Conservation (phyloP, 2,888 invertebrate genomes). For the Drosophila picticornis region DNA sequence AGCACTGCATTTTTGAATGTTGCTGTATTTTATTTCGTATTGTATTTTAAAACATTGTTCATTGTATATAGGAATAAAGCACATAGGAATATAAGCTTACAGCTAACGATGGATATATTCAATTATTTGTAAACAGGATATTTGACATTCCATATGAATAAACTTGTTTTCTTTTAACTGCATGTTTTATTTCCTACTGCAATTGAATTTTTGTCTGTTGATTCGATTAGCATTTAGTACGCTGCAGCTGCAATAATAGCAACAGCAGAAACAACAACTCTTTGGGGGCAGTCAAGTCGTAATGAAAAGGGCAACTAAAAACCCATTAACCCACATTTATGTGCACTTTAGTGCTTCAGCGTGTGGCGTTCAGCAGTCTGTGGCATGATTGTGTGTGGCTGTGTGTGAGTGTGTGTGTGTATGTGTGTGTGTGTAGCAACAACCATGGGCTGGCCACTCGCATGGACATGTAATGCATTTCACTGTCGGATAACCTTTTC, state of each 20-base stretch:
- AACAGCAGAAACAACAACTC: conserved; percentile 19
- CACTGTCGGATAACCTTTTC: conserved; percentile 61
- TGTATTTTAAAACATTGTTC: background rate
- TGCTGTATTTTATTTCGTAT: background rate
- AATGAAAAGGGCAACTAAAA: conserved; percentile 76
- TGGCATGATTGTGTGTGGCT: conserved; percentile 16
- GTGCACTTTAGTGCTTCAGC: conserved; percentile 64
- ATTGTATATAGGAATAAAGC: background rate
- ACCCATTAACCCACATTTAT: conserved; percentile 81
- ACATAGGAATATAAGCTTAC: too few species aligned
- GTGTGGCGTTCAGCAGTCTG: conserved; percentile 52
- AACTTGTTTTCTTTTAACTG: background rate
- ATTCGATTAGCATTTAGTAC: conserved; percentile 63
- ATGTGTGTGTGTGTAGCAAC: conserved; percentile 30
- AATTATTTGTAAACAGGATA: background rate
- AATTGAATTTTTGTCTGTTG: conserved; percentile 15
- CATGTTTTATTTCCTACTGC: background rate
- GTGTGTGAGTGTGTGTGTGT: conserved; percentile 24
- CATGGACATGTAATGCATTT: conserved; percentile 73
- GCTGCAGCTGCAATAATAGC: conserved; percentile 3
- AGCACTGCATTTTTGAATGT: background rate
- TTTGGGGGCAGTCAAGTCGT: conserved; percentile 45
- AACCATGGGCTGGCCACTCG: conserved; percentile 46
- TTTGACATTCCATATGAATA: too few species aligned
- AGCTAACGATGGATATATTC: background rate